A percentile compares a stretch with the other conserved stretches of the same genome.
Evolutionary conservation across 1,140 invertebrate species (phyloP).

Genomic region (Tribolium madens): DNA sequence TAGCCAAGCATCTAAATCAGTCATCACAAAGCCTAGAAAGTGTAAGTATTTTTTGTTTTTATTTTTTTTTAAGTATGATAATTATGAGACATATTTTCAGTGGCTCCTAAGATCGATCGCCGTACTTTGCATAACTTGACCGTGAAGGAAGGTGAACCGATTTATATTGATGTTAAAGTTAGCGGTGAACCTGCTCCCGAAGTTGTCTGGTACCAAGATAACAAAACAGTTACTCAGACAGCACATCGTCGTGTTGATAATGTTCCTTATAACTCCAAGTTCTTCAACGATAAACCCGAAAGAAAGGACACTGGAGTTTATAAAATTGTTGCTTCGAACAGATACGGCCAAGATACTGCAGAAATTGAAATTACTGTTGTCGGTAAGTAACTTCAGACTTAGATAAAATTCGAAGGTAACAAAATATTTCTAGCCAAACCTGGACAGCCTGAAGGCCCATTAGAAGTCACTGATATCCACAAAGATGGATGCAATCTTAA

Average conservation of each 20-base stretch:
- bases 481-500: slow-evolving; percentile 96
- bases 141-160: slow-evolving; percentile 86
- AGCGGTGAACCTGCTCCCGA: slow-evolving; percentile 87
- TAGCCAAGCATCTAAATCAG: slow-evolving; percentile 78
- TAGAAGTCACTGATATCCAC: slow-evolving; percentile 94
- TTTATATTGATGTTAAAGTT: slow-evolving; percentile 86
- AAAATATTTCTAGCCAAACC: slow-evolving; percentile 79
- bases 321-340: slow-evolving; percentile 86
- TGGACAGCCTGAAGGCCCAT: slow-evolving; percentile 91
- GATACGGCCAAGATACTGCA: slow-evolving; percentile 89
- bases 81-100: slow-evolving; percentile 67
- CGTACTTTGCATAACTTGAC: slow-evolving; percentile 81
- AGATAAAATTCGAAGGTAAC: neutral
- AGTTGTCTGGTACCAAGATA: slow-evolving; percentile 78
- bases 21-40: slow-evolving; percentile 88
- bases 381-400: slow-evolving; percentile 72
- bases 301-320: slow-evolving; percentile 89
- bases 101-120: slow-evolving; percentile 92
- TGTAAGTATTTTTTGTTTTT: slow-evolving; percentile 76
- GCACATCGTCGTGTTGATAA: slow-evolving; percentile 79
- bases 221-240: slow-evolving; percentile 71
- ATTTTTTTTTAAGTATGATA: slow-evolving; percentile 36
- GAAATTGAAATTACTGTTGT: slow-evolving; percentile 92
- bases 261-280: slow-evolving; percentile 88
- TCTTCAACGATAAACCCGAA: slow-evolving; percentile 84